Base-by-base conservation (phyloP, 2,888 invertebrate species). In the Cenopis cana region DNA sequence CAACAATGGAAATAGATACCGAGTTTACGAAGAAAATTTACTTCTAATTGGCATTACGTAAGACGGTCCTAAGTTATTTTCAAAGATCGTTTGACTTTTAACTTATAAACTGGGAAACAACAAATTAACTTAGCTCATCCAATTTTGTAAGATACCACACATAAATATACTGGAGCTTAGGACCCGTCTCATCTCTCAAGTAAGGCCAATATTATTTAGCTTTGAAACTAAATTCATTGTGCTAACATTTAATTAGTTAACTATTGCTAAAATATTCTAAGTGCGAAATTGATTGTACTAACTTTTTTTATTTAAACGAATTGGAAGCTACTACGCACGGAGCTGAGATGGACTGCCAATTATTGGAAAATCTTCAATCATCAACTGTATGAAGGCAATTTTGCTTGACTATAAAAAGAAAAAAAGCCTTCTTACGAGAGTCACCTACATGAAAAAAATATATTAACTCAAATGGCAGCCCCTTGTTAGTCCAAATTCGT, bases 251-350 rank as follows among this genome's bases (percentile, higher is more conserved):
- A 75, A 84, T 84, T 83, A 84, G 81, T 81, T 81, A 73, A 79
- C 82, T 86, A 86, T 72, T 73, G 59, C 82, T 82, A 82, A 81
- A 76, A 75, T 82, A 84, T 78, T 76, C 88, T 87, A 87, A 77
- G 82, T 87, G 87, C 86, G 52, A 79, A 82, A 81, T 83, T 77
- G 85, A 89, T 91, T 92, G 90, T 92, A 91, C 90, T 91, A 88
- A 88, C 80, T 66, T 81, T 81, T 83, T 80, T 46, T 79, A 79
- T 81, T 79, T 76, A 77, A 79, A 76, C 79, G 80, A 75, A 79
- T 81, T 86, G 85, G 85, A 89, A 88, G 87, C 84, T 78, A 85
- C 76, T 77, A 71, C 54, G 59, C 61, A 76, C 77, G 85, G 87
- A 87, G 85, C 82, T 84, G 85, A 84, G 29, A 54, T 41, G 61